These are phyloP conservation scores for Podotricha telesiphe DNA, from an alignment of 2,888 invertebrate species.

Conservation along the genomic window DNA sequence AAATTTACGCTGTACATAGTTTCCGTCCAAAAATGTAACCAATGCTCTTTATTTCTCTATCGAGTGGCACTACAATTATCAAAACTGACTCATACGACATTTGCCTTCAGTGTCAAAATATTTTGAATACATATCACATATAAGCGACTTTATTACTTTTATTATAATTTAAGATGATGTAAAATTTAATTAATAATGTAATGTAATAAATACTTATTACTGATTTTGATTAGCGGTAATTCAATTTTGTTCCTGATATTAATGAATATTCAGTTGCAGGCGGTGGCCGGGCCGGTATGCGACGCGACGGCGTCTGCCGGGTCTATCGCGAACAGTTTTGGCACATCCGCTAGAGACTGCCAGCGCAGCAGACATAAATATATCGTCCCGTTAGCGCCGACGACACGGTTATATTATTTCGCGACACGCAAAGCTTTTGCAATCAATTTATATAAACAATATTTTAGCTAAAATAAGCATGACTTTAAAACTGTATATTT, in stretches of 20 bases:
- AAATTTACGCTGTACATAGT: conserved; percentile 57
- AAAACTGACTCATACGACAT: conserved; percentile 71
- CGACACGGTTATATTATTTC: conserved; percentile 51
- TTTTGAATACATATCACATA: conserved; percentile 82
- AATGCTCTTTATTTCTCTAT: conserved; percentile 54
- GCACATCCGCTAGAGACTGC: conserved; percentile 79
- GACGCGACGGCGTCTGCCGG: conserved; percentile 77
- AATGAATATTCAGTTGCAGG: conserved; percentile 58
- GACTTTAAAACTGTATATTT: not conserved
- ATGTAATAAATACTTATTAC: too few relatives aligned
- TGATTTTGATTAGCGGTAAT: not conserved
- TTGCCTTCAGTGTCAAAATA: conserved; percentile 79
- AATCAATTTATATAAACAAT: conserved; percentile 7
- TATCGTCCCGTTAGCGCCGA: conserved; percentile 58
- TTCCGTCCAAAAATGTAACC: conserved; percentile 46
- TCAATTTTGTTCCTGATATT: conserved; percentile 48
- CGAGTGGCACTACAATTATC: conserved; percentile 68
- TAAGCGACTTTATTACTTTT: too few relatives aligned
- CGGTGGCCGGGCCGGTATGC: conserved; percentile 78
- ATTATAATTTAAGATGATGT: too few relatives aligned
- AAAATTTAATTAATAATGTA: too few relatives aligned
- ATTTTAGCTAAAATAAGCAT: not conserved
- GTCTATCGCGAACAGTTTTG: conserved; percentile 79
- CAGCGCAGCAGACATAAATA: conserved; percentile 72
- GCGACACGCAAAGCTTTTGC: conserved; percentile 52